Percentiles rank a stretch among this genome's conserved stretches.
phyloP scores from a whole-genome alignment of 2,888 invertebrate species.

The Vesta saturnalis region DNA sequence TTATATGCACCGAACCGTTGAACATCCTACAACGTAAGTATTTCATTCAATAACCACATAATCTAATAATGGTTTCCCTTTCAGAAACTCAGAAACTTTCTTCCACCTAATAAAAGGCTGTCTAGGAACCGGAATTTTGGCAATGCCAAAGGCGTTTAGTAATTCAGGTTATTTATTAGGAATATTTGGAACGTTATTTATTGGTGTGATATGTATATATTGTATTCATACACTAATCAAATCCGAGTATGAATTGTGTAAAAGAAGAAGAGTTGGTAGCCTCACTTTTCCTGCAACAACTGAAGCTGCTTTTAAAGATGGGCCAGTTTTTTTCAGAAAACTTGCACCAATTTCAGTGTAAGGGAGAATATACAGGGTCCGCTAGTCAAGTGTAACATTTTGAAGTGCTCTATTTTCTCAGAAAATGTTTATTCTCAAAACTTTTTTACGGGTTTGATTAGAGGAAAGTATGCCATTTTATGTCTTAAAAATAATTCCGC shows the following conservation, averaged over 20 bases:
- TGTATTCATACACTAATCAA: slow-evolving; percentile 90
- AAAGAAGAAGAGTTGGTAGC: slow-evolving; percentile 64
- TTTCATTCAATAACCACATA: not conserved
- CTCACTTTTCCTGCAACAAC: slow-evolving; percentile 86
- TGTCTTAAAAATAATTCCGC: too few relatives aligned
- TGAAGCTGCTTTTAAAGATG: slow-evolving; percentile 79
- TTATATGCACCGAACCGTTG: slow-evolving; percentile 72
- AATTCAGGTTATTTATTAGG: slow-evolving; percentile 87
- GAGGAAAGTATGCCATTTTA: too few relatives aligned
- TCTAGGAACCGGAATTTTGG: slow-evolving; percentile 90
- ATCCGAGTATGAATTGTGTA: slow-evolving; percentile 72
- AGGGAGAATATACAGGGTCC: too few relatives aligned
- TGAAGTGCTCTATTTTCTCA: too few relatives aligned
- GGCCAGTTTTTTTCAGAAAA: slow-evolving; percentile 68
- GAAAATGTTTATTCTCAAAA: too few relatives aligned
- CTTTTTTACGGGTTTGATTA: too few relatives aligned
- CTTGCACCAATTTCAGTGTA: slow-evolving; percentile 75
- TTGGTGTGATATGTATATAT: slow-evolving; percentile 91
- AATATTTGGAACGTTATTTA: slow-evolving; percentile 79
- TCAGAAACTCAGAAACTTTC: slow-evolving; percentile 80
- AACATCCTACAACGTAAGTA: slow-evolving; percentile 80
- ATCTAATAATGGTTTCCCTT: slow-evolving; percentile 41
- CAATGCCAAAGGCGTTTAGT: slow-evolving; percentile 88
- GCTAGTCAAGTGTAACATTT: too few relatives aligned
- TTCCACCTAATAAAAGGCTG: slow-evolving; percentile 90